Conservation (phyloP, 2,113 vertebrate genomes). For the Boleophthalmus pectinirostris region DNA sequence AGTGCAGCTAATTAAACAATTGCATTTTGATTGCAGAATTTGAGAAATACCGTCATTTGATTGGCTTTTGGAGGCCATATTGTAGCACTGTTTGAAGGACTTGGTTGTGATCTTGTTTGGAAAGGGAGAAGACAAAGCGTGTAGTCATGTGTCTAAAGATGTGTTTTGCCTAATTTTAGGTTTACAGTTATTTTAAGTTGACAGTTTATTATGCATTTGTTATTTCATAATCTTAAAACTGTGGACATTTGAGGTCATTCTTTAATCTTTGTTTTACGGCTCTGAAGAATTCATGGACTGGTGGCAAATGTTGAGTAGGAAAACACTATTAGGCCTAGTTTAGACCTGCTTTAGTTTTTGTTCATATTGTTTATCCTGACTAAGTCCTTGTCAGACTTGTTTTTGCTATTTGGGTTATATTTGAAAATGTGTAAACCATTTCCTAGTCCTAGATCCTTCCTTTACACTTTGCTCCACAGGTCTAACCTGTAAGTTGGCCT, state of each 20-base stretch:
- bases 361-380: background rate
- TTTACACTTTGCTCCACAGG: too few species aligned
- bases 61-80: background rate
- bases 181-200: conserved; percentile 47
- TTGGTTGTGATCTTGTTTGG: background rate
- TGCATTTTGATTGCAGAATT: conserved; percentile 10
- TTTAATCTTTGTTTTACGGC: background rate
- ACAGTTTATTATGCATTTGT: conserved; percentile 25
- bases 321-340: too few species aligned
- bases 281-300: background rate
- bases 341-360: conserved; percentile 9
- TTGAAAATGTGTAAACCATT: too few species aligned
- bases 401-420: background rate
- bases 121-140: background rate
- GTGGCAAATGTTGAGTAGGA: too few species aligned
- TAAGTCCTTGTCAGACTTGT: background rate
- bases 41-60: conserved; percentile 24
- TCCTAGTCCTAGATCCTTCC: too few species aligned
- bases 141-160: conserved; percentile 1
- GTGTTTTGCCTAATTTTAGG: conserved; percentile 31
- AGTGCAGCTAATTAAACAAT: too few species aligned
- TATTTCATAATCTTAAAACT: background rate
- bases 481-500: too few species aligned
- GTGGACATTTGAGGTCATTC: background rate
- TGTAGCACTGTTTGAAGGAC: background rate